These are phyloP conservation scores for Neodiprion fabricii DNA, from an alignment of 1,140 invertebrate species.

Conservation along the genomic window DNA sequence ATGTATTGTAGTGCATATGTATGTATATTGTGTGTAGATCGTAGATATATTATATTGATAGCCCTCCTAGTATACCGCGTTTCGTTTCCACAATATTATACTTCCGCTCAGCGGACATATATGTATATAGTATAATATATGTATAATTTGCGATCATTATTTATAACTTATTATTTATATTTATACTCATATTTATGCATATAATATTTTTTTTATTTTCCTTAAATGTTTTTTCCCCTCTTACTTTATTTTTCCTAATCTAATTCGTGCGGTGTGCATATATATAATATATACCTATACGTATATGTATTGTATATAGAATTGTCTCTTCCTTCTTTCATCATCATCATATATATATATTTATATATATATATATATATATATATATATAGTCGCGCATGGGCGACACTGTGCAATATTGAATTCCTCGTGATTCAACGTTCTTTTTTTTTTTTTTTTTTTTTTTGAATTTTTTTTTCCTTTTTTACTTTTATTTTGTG, in stretches of 20 bases:
- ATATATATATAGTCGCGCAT: no score
- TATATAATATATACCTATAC: neutral
- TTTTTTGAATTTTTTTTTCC: constrained; percentile 7
- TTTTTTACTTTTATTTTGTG: constrained; percentile 10
- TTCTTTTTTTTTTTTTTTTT: constrained; percentile 16
- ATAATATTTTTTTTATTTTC: constrained; percentile 14
- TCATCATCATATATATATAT: constrained; percentile 13
- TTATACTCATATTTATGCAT: neutral
- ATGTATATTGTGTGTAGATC: neutral
- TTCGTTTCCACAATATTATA: no score
- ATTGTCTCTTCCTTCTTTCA: neutral
- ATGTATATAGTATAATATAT: neutral
- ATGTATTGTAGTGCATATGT: neutral
- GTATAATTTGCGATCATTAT: constrained; percentile 4
- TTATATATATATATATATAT: constrained; percentile 18
- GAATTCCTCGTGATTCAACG: no score
- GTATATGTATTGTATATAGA: neutral
- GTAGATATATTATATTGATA: neutral
- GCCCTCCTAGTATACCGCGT: no score
- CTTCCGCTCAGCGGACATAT: neutral
- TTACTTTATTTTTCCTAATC: constrained; percentile 15
- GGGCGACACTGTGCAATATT: no score
- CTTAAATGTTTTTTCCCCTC: constrained; percentile 26
- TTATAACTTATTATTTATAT: neutral
- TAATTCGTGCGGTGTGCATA: constrained; percentile 18